phyloP scores from a whole-genome alignment of 2,113 vertebrate species.

The Gadus chalcogrammus region DNA sequence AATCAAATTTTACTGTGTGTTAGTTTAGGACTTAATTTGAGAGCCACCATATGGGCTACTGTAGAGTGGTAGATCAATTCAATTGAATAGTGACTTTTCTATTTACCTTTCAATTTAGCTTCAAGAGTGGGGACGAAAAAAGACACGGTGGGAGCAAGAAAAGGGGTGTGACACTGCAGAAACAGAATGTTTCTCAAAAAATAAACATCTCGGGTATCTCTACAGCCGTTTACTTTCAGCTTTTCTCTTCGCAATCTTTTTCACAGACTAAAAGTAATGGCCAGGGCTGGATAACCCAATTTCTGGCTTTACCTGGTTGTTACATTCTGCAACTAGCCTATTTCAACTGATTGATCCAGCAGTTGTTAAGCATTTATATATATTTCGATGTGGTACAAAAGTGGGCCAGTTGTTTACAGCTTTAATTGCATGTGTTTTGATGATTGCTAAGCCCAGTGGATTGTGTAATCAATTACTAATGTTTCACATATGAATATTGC shows the following conservation, averaged over 20 bases:
- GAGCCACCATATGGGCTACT: no score
- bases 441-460: background rate
- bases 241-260: constrained; percentile 16
- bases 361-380: no score
- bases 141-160: background rate
- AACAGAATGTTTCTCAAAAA: constrained; percentile 3
- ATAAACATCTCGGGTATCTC: background rate
- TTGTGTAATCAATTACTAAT: constrained; percentile 11
- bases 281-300: background rate
- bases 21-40: no score
- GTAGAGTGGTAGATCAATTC: no score
- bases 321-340: no score
- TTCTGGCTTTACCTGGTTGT: background rate
- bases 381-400: background rate
- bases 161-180: background rate
- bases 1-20: background rate
- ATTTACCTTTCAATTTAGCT: background rate
- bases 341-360: no score
- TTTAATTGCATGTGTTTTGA: background rate
- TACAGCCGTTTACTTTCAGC: constrained; percentile 8
- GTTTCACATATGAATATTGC: no score
- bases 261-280: constrained; percentile 15
- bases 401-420: constrained; percentile 4
- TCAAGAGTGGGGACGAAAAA: background rate
- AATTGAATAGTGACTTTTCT: no score